A percentile compares a stretch with the other conserved stretches of the same genome.
These are phyloP conservation scores for Gallinago nigripennis DNA, from an alignment of 2,797 vertebrate genomes.

Conservation along the genomic window DNA sequence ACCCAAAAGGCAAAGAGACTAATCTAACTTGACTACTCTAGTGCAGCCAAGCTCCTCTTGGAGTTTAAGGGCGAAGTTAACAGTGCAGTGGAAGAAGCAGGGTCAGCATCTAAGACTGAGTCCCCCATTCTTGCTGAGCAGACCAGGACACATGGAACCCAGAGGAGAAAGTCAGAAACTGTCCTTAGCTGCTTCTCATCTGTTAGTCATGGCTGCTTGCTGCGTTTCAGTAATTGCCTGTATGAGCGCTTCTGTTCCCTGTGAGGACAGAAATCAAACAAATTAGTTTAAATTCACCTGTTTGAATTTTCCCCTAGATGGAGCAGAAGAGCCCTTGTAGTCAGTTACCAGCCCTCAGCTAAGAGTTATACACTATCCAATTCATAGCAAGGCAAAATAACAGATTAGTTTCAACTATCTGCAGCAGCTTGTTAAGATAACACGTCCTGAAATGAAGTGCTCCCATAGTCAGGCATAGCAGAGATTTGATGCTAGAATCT, in stretches of 20 bases:
- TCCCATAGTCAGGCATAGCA: not conserved
- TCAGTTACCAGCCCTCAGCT: not conserved
- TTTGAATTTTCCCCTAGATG: not conserved
- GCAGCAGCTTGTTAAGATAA: slow-evolving; percentile 26
- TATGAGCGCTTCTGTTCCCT: not conserved
- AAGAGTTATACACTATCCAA: not conserved
- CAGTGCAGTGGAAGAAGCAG: not conserved
- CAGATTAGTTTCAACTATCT: slow-evolving; percentile 3
- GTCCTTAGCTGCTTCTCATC: not conserved
- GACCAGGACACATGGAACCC: fast-evolving
- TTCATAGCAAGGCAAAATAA: slow-evolving; percentile 1
- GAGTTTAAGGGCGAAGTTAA: not conserved
- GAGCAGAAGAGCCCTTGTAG: not conserved
- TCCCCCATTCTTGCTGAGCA: not conserved
- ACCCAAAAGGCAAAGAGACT: not conserved
- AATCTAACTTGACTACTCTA: not conserved
- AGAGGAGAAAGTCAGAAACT: not conserved
- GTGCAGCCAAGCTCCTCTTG: not conserved
- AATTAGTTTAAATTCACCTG: not conserved
- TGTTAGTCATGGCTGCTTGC: not conserved
- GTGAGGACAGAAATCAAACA: not conserved
- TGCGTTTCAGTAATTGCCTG: not conserved
- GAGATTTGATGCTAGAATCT: not conserved
- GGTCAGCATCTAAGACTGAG: not conserved
- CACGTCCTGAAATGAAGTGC: not conserved